Evolutionary conservation across 2,888 invertebrate genomes (phyloP).

Genomic region (Caenorhabditis afra): DNA sequence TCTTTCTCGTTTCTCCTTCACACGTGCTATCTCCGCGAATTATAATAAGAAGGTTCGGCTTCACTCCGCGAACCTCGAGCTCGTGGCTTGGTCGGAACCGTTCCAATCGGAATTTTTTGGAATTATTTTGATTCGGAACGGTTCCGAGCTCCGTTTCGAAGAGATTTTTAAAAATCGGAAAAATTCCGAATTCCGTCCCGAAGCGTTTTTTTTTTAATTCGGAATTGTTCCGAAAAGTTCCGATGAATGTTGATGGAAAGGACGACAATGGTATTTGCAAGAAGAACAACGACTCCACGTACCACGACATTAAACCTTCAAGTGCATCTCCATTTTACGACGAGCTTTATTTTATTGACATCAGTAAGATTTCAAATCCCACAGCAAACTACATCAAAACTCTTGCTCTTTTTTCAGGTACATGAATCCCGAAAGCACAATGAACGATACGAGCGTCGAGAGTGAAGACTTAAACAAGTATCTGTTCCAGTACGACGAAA

Average conservation of each 20-base stretch:
- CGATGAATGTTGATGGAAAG: conserved; percentile 77
- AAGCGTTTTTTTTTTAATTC: no score
- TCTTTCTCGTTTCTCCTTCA: no score
- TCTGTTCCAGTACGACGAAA: conserved; percentile 70
- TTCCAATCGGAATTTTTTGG: no score
- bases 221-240: no score
- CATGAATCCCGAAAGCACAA: conserved; percentile 61
- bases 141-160: no score
- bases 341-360: conserved; percentile 73
- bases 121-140: no score
- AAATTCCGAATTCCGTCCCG: no score
- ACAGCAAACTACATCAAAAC: background rate
- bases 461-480: conserved; percentile 69
- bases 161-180: no score
- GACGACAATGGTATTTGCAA: conserved; percentile 74
- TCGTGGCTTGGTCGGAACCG: no score
- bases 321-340: conserved; percentile 64
- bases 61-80: no score
- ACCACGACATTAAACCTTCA: conserved; percentile 55
- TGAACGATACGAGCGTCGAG: conserved; percentile 63
- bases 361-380: conserved; percentile 54
- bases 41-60: no score
- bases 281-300: conserved; percentile 68
- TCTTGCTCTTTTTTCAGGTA: conserved; percentile 40
- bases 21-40: no score